Base-by-base conservation (phyloP, 1,140 invertebrate species). In the Acyrthosiphon pisum region DNA sequence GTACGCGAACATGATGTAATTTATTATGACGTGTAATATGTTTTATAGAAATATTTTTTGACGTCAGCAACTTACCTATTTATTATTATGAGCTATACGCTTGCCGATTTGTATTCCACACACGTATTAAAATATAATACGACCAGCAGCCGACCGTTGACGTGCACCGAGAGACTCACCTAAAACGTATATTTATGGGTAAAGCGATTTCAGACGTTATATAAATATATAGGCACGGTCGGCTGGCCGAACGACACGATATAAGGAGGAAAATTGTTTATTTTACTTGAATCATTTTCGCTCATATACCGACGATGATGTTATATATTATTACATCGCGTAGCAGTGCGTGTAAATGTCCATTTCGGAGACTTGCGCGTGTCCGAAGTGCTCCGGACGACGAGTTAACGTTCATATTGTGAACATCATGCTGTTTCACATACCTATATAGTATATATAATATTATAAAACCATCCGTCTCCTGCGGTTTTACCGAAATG, bases 401-500 rank as follows among this genome's bases (percentile, higher is more conserved):
- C 44, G 86, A 23, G 9, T 35, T 35, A 23, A 48, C 84, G 84
- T 48, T n/a, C 2, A 22, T 81, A 53, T 6, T 53, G 20, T 81
- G 35, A 37, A 6, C 35, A 22, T 68, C 60, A 37, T 8, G 35
- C 22, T 83, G 23, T 84, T 84, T 76, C 30, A 6, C n/a, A 18
- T 68, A 76, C n/a, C n/a, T n/a, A 30, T 41, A n/a, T n/a, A 7
- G 44, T 44, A 44, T 44, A 46, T 48, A n/a, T 86, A 86, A 30
- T 86, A 11, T 84, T 86, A 11, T 44, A 26, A 41, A 41, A 84
- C 44, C 20, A 26, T 30, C 6, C 44, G n/a, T 89, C 48, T 53
- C n/a, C n/a, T 37, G 87, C n/a, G n/a, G 48, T 89, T 89, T 89
- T 53, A 48, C 48, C 20, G n/a, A 89, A 89, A 89, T 50, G 0